These are phyloP conservation scores for Sabatieria punctata DNA, from an alignment of 2,888 invertebrate genomes.

Conservation along the genomic window DNA sequence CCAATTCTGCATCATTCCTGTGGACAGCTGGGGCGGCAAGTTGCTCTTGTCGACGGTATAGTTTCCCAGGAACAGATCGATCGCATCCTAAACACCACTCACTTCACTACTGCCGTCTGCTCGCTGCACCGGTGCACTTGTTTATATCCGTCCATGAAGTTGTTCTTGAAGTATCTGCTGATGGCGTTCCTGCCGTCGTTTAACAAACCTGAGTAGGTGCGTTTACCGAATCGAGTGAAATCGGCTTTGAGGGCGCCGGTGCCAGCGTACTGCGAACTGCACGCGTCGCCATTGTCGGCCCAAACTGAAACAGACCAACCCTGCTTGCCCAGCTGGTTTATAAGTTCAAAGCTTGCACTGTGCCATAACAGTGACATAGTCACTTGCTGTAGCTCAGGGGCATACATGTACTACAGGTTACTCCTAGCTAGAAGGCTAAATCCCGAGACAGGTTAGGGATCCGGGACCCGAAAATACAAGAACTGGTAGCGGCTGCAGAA, in stretches of 20 bases:
- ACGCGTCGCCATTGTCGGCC: slow-evolving; percentile 94
- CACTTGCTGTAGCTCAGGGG: too few relatives aligned
- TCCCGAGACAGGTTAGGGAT: too few relatives aligned
- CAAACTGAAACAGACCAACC: slow-evolving; percentile 46
- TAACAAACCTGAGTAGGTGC: slow-evolving; percentile 64
- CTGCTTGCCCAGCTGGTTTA: too few relatives aligned
- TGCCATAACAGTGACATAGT: too few relatives aligned
- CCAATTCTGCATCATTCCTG: not conserved
- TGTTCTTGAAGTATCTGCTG: slow-evolving; percentile 86
- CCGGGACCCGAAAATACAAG: too few relatives aligned
- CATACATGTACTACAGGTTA: too few relatives aligned
- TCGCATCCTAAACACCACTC: slow-evolving; percentile 59
- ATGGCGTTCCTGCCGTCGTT: slow-evolving; percentile 77
- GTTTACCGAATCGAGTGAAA: slow-evolving; percentile 54
- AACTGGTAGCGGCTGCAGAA: too few relatives aligned
- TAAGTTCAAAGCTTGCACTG: too few relatives aligned
- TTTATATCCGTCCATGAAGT: slow-evolving; percentile 70
- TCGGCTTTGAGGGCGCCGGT: slow-evolving; percentile 76
- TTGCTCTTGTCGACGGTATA: slow-evolving; percentile 54
- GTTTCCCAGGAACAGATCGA: slow-evolving; percentile 77
- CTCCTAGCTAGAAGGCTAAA: too few relatives aligned
- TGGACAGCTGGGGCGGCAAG: slow-evolving; percentile 18
- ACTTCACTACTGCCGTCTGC: too few relatives aligned
- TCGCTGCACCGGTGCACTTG: slow-evolving; percentile 22
- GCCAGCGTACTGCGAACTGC: slow-evolving; percentile 88